Base-by-base conservation (phyloP, 53 echinoderm and acorn worm species). In the Actinopyga echinites region DNA sequence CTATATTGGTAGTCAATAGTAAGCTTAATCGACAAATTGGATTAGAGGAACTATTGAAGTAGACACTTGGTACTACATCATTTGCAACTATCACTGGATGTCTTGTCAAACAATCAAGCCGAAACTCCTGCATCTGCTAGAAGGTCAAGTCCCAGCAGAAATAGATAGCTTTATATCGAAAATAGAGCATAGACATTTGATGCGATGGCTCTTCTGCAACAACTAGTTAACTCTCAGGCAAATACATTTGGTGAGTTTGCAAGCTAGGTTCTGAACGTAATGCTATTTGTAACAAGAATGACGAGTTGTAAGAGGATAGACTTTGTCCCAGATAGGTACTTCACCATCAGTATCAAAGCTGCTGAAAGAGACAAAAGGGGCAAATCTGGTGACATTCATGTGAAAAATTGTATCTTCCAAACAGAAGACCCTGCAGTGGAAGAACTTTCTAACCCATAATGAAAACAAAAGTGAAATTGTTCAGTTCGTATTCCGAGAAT, bases 191-290 rank as follows among this genome's bases (percentile, higher is more conserved):
- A 10, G 60, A 59, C 9, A 59, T 59, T 59, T 59, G 60, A 59
- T 26, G 80, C 31, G n/a, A 79, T 79, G 80, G 80, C 80, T 19
- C 24, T 57, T 8, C 25, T 79, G 8, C 80, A 79, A 34, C 80
- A 79, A 56, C 58, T 57, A 21, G 59, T 30, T 20, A 25, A 58
- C 21, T 57, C 11, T 34, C 56, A 79, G 15, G 80, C 80, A 13
- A 58, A 32, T 13, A 79, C 59, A 23, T 79, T 57, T 57, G 80
- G 80, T 20, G 31, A 57, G 38, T 57, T 58, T 79, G 58, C 32
- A 6, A 59, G 25, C 12, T 31, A 79, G 25, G 60, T 57, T 30
- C 34, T 58, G 5, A 33, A 59, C 15, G 35, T 58, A 21, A 13
- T 79, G 19, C 21, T 57, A 11, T 20, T 31, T 21, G 58, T 59